Base-by-base conservation (phyloP, 1,140 invertebrate species). In the Drosophila paulistorum region DNA sequence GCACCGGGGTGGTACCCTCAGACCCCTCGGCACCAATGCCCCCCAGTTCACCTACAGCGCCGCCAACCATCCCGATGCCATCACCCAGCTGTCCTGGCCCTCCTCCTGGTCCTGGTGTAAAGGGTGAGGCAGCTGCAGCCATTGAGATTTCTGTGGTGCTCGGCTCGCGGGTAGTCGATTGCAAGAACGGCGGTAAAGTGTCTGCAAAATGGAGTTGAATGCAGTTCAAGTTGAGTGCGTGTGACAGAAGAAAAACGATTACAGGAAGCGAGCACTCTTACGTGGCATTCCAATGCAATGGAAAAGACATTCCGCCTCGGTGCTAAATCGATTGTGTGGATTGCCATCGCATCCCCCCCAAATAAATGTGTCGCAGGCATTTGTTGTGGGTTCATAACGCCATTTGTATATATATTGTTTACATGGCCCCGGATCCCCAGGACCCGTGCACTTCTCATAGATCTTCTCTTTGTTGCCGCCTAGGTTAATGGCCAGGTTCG, bases 291-390 rank as follows among this genome's bases (percentile, higher is more conserved):
- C 93, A 69, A 94, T 90, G 90, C 95, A 96, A 71, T 94, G 93
- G 72, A 94, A 93, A 51, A 95, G 92, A 82, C 96, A 97, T 72
- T 96, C 95, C 9, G 94, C 93, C 92, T 96, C 95, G 13, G 94
- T 95, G 75, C 95, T 94, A 91, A 97, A 97, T 68, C 95, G 93
- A 92, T 97, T 97, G 65, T 94, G 94, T 57, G 93, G 93, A 90
- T 97, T 97, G 23, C 96, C 96, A 48, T 94, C 93, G 89, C 96
- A 97, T 33, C 96, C 96, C 55, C 96, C 95, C 93, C 95, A 97
- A 23, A 94, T 93, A 81, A 97, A 98, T 59, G 94, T 94, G 58
- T 92, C 93, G 92, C 97, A 98, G 20, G 93, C 93, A 51, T 93
- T 92, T 63, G 93, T 93, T 5, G 94, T 93, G 51, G 95, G 94